Conservation (phyloP, 2,797 vertebrate genomes). For the Eptatretus atami region DNA sequence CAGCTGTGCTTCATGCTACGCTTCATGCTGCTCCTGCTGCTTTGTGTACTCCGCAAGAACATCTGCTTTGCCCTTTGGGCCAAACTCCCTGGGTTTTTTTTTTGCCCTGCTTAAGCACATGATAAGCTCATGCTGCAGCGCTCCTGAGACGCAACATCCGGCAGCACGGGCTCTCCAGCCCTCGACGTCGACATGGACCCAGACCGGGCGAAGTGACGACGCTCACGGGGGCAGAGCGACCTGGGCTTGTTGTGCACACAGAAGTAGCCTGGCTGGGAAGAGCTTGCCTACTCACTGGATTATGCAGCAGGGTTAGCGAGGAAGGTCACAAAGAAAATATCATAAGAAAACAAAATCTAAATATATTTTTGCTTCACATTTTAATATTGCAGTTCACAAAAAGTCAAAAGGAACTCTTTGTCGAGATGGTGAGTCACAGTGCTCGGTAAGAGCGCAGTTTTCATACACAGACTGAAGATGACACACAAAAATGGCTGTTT, state of each 20-base stretch:
- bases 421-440: no score
- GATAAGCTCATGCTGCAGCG: conserved; percentile 57
- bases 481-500: no score
- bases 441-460: no score
- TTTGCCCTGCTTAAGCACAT: conserved; percentile 64
- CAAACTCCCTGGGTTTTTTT: no score
- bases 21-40: conserved; percentile 61
- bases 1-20: conserved; percentile 70
- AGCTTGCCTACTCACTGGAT: background rate
- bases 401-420: no score
- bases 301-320: background rate
- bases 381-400: no score
- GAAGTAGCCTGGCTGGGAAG: background rate
- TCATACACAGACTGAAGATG: no score
- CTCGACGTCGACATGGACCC: background rate
- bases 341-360: no score
- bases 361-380: no score
- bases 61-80: conserved; percentile 79
- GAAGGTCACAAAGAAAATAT: background rate
- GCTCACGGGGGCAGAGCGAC: no score
- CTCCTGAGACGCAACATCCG: conserved; percentile 33
- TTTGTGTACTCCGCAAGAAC: conserved; percentile 90
- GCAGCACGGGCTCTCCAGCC: conserved; percentile 14
- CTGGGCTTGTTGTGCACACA: background rate
- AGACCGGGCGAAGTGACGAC: background rate